phyloP scores from a whole-genome alignment of 2,888 invertebrate genomes.

The Cistogaster globosa region DNA sequence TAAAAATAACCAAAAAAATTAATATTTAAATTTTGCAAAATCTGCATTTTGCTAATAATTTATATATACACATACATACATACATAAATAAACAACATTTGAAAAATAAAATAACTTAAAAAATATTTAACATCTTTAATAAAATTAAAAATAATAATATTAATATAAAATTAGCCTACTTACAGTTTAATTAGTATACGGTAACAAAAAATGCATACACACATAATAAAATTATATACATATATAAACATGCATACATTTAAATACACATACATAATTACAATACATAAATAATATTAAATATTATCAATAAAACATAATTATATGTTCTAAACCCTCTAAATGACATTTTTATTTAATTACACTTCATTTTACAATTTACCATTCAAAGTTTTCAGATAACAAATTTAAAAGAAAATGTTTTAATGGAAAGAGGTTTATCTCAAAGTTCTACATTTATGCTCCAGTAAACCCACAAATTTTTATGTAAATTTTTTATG shows the following conservation, averaged over 20 bases:
- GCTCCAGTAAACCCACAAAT: too few relatives aligned
- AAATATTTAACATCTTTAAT: conserved; percentile 55
- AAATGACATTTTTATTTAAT: conserved; percentile 28
- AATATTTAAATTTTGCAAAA: conserved; percentile 1
- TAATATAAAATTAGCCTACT: conserved; percentile 49
- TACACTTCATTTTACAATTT: background rate
- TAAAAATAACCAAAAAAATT: conserved; percentile 32
- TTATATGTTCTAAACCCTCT: conserved; percentile 71
- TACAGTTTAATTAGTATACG: conserved; percentile 53
- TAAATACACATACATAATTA: conserved; percentile 4
- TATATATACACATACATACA: conserved; percentile 31
- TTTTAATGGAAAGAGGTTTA: too few relatives aligned
- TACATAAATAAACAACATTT: conserved; percentile 40
- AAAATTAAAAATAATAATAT: conserved; percentile 33
- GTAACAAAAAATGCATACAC: conserved; percentile 41
- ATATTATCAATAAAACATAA: conserved; percentile 64
- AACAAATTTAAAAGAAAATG: too few relatives aligned
- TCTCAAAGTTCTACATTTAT: too few relatives aligned
- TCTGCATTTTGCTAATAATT: conserved; percentile 50
- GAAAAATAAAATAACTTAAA: conserved; percentile 36
- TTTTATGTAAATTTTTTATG: too few relatives aligned
- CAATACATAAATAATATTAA: conserved; percentile 51
- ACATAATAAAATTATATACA: conserved; percentile 51
- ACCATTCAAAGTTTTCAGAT: too few relatives aligned
- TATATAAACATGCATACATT: conserved; percentile 12